Conservation (phyloP, 2,113 vertebrate species). For the Atlantisia rogersi region DNA sequence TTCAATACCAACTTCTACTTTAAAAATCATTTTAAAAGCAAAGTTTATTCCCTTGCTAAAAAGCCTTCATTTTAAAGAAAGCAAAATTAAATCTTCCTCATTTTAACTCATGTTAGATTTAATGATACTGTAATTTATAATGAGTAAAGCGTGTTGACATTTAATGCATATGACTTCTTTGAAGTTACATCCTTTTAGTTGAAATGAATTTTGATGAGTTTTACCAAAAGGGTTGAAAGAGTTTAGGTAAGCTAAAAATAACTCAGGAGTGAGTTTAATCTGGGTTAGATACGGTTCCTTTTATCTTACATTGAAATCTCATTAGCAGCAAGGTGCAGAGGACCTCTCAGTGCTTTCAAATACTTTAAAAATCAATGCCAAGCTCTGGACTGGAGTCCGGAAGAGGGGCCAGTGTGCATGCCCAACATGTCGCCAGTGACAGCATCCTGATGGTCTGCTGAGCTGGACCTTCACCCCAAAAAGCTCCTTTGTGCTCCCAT, state of each 20-base stretch:
- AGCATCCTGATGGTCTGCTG: neutral
- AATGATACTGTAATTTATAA: conserved; percentile 68
- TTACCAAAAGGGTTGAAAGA: conserved; percentile 53
- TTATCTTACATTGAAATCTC: conserved; percentile 63
- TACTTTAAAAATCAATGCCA: neutral
- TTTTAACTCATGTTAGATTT: conserved; percentile 55
- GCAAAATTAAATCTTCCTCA: conserved; percentile 38
- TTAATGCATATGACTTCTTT: conserved; percentile 61
- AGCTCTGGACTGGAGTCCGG: neutral
- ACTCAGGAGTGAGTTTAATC: conserved; percentile 2
- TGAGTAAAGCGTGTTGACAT: conserved; percentile 57
- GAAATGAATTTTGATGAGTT: conserved; percentile 61
- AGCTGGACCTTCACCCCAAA: neutral
- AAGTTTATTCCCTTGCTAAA: neutral
- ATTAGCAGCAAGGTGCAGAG: conserved; percentile 30
- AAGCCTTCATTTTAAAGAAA: conserved; percentile 42
- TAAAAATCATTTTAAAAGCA: conserved; percentile 10
- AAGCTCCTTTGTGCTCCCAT: neutral
- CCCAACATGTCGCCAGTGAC: neutral
- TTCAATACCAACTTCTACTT: neutral
- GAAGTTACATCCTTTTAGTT: conserved; percentile 61
- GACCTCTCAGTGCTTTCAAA: neutral
- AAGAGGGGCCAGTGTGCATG: neutral
- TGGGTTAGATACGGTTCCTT: conserved; percentile 44
- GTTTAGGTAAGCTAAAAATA: conserved; percentile 56